Evolutionary conservation across 2,113 vertebrate genomes (phyloP).

Genomic region (Oxyruncus cristatus): DNA sequence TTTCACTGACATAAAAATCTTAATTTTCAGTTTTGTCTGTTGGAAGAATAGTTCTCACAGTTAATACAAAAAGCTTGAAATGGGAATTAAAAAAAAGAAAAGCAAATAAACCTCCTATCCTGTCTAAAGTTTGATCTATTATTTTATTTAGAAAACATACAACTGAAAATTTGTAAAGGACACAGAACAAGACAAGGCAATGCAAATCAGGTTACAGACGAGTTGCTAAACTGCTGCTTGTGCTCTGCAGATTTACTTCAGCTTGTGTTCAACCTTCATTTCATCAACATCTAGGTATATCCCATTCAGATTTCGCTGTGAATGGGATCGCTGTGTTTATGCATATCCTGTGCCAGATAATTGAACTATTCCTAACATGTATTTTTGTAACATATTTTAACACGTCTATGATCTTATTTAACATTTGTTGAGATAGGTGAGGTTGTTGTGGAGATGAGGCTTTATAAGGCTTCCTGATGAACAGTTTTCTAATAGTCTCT

Average conservation of each 20-base stretch:
- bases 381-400: neutral
- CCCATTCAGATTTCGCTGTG: rapidly evolving
- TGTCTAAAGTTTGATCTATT: neutral
- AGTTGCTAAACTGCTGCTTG: neutral
- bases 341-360: neutral
- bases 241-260: neutral
- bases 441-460: neutral
- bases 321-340: neutral
- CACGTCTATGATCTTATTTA: neutral
- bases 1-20: neutral
- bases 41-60: neutral
- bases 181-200: neutral
- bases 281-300: neutral
- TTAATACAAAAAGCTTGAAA: neutral
- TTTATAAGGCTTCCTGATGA: neutral
- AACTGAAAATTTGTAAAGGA: neutral
- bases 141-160: neutral
- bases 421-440: neutral
- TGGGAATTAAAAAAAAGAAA: neutral
- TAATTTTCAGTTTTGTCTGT: neutral
- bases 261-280: neutral
- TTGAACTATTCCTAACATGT: neutral
- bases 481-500: neutral
- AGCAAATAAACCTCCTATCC: neutral
- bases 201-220: neutral